phyloP scores from a whole-genome alignment of 2,113 vertebrate species.

The Taxidea taxus region DNA sequence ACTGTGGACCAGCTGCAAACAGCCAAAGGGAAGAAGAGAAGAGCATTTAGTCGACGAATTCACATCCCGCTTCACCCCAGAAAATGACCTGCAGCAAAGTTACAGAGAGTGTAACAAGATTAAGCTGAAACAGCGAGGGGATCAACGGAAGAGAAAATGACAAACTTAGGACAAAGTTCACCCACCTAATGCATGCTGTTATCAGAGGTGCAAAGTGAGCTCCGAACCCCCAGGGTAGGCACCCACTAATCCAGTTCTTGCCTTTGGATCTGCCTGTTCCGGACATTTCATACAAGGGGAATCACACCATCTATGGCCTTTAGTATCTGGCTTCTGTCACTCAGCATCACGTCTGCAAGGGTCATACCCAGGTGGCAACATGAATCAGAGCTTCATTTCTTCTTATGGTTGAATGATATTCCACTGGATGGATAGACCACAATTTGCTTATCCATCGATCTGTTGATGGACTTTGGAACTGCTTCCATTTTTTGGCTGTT shows the following conservation, averaged over 20 bases:
- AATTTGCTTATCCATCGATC: background rate
- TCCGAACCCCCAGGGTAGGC: background rate
- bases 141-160: background rate
- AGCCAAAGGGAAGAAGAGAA: background rate
- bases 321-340: background rate
- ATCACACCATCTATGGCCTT: background rate
- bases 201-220: background rate
- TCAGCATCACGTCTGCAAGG: background rate
- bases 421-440: background rate
- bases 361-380: background rate
- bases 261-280: background rate
- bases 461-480: background rate
- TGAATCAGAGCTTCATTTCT: background rate
- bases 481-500: background rate
- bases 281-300: background rate
- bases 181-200: too few species aligned
- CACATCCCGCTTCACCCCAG: background rate
- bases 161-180: too few species aligned
- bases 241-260: background rate
- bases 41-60: background rate
- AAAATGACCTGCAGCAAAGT: background rate
- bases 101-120: background rate
- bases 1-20: conserved; percentile 61
- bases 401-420: background rate
- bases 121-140: background rate